Evolutionary conservation across 1,140 invertebrate species (phyloP).

Genomic region (Musca domestica): DNA sequence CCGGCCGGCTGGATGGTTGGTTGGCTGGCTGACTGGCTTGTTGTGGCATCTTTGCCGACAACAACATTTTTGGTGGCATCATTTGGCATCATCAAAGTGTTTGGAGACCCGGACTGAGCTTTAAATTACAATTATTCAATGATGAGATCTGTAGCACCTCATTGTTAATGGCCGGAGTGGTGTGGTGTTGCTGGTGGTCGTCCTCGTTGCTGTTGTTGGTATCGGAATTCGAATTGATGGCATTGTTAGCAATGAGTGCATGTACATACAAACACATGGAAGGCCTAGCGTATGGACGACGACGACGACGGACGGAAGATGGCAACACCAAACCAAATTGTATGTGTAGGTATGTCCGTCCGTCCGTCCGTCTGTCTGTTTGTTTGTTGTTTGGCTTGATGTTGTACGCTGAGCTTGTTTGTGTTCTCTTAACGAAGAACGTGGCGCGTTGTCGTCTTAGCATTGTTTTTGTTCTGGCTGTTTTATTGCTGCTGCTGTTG

Average conservation of each 20-base stretch:
- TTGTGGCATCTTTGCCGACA: not conserved
- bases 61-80: not conserved
- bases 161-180: conserved; percentile 7
- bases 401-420: conserved; percentile 14
- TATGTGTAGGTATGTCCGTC: no score
- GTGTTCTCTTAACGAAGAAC: conserved; percentile 16
- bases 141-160: conserved; percentile 20
- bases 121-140: conserved; percentile 22
- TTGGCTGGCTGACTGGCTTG: not conserved
- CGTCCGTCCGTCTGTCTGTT: no score
- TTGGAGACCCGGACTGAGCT: not conserved
- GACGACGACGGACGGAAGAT: no score
- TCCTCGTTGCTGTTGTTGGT: not conserved
- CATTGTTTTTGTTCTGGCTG: not conserved
- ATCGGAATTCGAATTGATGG: conserved; percentile 14
- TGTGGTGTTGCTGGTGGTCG: conserved; percentile 4
- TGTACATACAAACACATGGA: no score
- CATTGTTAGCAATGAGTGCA: not conserved
- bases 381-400: conserved; percentile 2
- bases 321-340: no score
- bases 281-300: no score
- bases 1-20: no score
- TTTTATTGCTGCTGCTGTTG: not conserved
- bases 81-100: conserved; percentile 3
- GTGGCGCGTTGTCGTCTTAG: conserved; percentile 14